These are phyloP conservation scores for Melieria omissa DNA, from an alignment of 2,888 invertebrate species.

Conservation along the genomic window DNA sequence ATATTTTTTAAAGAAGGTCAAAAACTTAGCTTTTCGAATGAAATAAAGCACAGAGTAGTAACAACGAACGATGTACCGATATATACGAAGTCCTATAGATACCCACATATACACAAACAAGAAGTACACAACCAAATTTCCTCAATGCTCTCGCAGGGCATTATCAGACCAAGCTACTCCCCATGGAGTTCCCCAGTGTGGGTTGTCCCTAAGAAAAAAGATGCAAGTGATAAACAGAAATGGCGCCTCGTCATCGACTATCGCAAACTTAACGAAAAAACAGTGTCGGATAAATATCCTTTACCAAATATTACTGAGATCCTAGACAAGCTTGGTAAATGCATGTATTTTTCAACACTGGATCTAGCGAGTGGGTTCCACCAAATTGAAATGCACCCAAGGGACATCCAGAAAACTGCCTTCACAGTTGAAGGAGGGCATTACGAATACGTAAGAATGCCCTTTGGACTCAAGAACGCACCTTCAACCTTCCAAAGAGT, in stretches of 20 bases:
- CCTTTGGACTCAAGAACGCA: not conserved
- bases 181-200: constrained; percentile 18
- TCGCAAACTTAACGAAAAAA: constrained; percentile 27
- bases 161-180: constrained; percentile 21
- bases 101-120: constrained; percentile 26
- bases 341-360: not conserved
- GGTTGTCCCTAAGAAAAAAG: constrained; percentile 13
- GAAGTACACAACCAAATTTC: constrained; percentile 24
- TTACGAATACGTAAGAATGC: not conserved
- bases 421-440: not conserved
- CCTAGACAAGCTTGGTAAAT: no score
- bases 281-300: not conserved
- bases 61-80: constrained; percentile 14
- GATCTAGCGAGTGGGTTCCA: constrained; percentile 1
- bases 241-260: constrained; percentile 34
- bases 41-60: no score
- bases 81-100: constrained; percentile 24
- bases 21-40: no score
- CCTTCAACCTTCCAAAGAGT: not conserved
- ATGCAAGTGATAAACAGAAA: constrained; percentile 10
- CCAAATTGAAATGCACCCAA: not conserved
- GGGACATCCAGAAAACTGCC: not conserved
- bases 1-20: no score
- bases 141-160: constrained; percentile 15
- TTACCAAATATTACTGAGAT: no score